These are phyloP conservation scores for Tyria jacobaeae DNA, from an alignment of 2,888 invertebrate species.

Conservation along the genomic window DNA sequence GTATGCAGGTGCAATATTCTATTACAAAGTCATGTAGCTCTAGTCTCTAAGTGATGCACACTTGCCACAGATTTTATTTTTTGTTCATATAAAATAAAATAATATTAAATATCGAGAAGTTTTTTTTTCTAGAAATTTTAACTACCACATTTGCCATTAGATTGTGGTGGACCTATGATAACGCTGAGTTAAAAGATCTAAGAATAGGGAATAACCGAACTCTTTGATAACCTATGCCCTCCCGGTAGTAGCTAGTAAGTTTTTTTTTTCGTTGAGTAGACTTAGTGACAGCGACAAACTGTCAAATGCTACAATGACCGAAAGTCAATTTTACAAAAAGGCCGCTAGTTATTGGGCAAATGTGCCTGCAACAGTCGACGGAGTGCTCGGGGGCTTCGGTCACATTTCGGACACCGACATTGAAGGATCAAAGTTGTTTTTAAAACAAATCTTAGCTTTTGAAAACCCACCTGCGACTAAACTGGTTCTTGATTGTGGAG, in stretches of 20 bases:
- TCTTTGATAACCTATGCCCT: neutral
- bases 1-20: no score
- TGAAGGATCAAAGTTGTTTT: constrained; percentile 93
- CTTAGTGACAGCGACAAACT: constrained; percentile 7
- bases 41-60: no score
- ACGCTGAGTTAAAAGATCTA: neutral
- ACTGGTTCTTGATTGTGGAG: constrained; percentile 96
- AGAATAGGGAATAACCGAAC: neutral
- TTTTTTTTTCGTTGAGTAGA: no score
- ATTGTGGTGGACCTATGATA: neutral
- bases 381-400: constrained; percentile 97
- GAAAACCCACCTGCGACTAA: constrained; percentile 85
- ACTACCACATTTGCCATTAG: no score
- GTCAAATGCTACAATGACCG: constrained; percentile 50
- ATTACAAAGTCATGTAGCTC: no score
- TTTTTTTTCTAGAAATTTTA: no score
- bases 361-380: constrained; percentile 95
- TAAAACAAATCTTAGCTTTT: constrained; percentile 81
- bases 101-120: no score
- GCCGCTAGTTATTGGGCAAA: constrained; percentile 95
- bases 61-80: no score
- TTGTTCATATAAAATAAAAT: no score
- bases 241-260: no score
- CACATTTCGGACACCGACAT: constrained; percentile 95
- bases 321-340: constrained; percentile 88